These are phyloP conservation scores for Rosalia funebris DNA, from an alignment of 2,888 invertebrate genomes.

Conservation along the genomic window DNA sequence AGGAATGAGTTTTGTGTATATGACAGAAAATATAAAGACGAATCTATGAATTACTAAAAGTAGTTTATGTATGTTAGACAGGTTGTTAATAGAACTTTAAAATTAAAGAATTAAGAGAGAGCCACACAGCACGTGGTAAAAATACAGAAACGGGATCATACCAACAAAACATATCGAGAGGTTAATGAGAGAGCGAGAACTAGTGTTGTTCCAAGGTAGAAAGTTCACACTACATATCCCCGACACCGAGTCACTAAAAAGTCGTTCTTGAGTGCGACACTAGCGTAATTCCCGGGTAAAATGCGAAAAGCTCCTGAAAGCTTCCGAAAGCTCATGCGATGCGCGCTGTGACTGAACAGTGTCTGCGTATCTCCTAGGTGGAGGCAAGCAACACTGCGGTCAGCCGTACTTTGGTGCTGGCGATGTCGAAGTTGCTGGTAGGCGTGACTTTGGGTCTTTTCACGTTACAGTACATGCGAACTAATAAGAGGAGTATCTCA, in stretches of 20 bases:
- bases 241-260: constrained; percentile 17
- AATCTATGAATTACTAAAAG: too few relatives aligned
- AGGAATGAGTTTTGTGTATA: too few relatives aligned
- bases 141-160: constrained; percentile 10
- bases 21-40: too few relatives aligned
- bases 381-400: constrained; percentile 38
- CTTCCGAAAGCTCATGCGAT: constrained; percentile 49
- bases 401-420: constrained; percentile 39
- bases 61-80: too few relatives aligned
- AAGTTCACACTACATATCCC: constrained; percentile 10
- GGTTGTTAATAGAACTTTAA: too few relatives aligned
- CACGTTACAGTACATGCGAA: constrained; percentile 46
- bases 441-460: constrained; percentile 45
- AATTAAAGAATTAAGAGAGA: too few relatives aligned
- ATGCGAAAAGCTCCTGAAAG: constrained; percentile 48
- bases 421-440: constrained; percentile 37
- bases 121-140: constrained; percentile 8
- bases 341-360: constrained; percentile 43
- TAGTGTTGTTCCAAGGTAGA: neutral
- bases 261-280: constrained; percentile 33
- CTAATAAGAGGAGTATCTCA: constrained; percentile 32
- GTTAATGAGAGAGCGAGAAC: neutral
- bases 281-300: constrained; percentile 54
- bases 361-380: constrained; percentile 10
- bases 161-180: constrained; percentile 37